Evolutionary conservation across 2,888 invertebrate species (phyloP).

Genomic region (Lasioglossum morio): DNA sequence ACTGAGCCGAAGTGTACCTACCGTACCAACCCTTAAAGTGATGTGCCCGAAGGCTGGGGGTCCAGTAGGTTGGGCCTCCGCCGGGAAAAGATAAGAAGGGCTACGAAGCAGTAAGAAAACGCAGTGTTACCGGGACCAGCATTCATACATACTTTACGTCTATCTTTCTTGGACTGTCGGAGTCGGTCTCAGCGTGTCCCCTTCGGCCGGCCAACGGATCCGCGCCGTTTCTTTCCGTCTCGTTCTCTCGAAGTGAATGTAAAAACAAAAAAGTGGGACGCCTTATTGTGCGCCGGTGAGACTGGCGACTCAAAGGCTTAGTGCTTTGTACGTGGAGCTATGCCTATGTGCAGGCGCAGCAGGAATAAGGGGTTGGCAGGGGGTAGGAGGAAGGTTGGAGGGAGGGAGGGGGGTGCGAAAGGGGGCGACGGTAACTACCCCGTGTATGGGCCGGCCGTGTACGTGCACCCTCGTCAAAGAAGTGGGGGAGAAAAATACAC

Average conservation of each 20-base stretch:
- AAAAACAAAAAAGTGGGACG: conserved; percentile 81
- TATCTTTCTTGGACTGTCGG: conserved; percentile 16
- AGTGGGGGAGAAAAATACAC: conserved; percentile 84
- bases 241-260: conserved; percentile 72
- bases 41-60: neutral
- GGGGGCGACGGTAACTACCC: conserved; percentile 76
- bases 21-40: neutral
- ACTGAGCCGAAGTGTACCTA: neutral
- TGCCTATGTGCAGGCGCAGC: conserved; percentile 70
- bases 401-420: conserved; percentile 52
- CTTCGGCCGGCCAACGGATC: conserved; percentile 20
- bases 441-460: conserved; percentile 72
- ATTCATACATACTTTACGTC: conserved; percentile 47
- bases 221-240: conserved; percentile 29
- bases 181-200: conserved; percentile 20
- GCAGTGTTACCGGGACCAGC: conserved; percentile 33
- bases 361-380: conserved; percentile 25
- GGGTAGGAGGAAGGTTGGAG: conserved; percentile 21
- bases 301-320: conserved; percentile 84
- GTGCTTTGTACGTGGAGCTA: conserved; percentile 79
- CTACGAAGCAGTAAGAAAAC: conserved; percentile 25
- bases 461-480: conserved; percentile 80
- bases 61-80: neutral
- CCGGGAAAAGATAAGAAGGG: neutral
- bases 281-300: conserved; percentile 84